Conservation (phyloP, 2,888 invertebrate species). For the Exephanes ischioxanthus region DNA sequence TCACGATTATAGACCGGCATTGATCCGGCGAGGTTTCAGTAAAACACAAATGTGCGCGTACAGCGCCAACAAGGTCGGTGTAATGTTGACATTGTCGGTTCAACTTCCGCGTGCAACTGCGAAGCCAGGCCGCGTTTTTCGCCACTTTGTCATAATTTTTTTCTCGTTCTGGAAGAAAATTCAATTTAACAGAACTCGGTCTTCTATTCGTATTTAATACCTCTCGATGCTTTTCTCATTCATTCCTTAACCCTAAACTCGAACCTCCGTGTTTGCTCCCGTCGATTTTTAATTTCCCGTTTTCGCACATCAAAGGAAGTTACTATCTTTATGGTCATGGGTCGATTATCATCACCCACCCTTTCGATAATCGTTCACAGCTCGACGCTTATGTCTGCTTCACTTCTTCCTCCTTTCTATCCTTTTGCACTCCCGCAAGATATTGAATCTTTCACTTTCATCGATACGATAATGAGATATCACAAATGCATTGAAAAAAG, state of each 20-base stretch:
- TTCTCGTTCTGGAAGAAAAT: neutral
- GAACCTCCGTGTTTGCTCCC: neutral
- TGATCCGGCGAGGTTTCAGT: neutral
- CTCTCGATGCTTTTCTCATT: neutral
- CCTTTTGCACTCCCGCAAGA: neutral
- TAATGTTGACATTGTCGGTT: neutral
- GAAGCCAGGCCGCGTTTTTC: neutral
- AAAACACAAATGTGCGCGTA: neutral
- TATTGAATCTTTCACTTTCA: neutral
- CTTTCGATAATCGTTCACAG: neutral
- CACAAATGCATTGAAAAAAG: neutral
- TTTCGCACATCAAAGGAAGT: neutral
- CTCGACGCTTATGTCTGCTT: neutral
- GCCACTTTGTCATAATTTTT: neutral
- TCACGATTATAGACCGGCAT: neutral
- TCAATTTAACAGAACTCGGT: neutral
- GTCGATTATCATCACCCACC: neutral
- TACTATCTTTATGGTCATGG: neutral
- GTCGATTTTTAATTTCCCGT: constrained; percentile 20
- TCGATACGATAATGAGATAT: neutral
- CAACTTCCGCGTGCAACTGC: neutral
- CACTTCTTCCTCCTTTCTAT: neutral
- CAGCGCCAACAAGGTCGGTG: no score
- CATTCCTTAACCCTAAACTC: neutral
- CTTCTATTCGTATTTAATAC: neutral